Conservation (phyloP, 2,888 invertebrate genomes). For the Spodoptera picta region DNA sequence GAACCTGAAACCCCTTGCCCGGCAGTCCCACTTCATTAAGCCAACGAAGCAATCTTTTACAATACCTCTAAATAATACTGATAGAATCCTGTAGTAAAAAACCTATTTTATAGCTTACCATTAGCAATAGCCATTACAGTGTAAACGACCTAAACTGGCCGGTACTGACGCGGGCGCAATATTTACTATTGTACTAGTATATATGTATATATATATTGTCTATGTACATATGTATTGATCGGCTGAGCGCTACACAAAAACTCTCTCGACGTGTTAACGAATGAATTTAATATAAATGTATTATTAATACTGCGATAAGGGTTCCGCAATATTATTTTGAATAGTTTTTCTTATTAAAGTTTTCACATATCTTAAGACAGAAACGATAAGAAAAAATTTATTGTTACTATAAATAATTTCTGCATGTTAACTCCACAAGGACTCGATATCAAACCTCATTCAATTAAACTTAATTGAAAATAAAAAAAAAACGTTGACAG, state of each 20-base stretch:
- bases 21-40: too few species aligned
- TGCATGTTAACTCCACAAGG: too few species aligned
- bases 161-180: constrained; percentile 19
- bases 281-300: constrained; percentile 27
- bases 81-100: not conserved
- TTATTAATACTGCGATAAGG: constrained; percentile 21
- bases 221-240: constrained; percentile 9
- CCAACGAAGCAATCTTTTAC: too few species aligned
- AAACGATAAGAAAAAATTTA: too few species aligned
- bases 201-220: constrained; percentile 19
- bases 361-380: too few species aligned
- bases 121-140: not conserved
- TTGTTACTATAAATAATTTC: not conserved
- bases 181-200: constrained; percentile 34
- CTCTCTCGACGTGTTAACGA: constrained; percentile 39
- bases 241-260: constrained; percentile 42
- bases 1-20: too few species aligned
- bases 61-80: too few species aligned
- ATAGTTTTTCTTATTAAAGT: not conserved
- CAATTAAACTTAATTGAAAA: too few species aligned
- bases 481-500: too few species aligned
- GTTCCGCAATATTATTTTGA: constrained; percentile 33
- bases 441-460: too few species aligned
- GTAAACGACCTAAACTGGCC: constrained; percentile 1
- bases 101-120: constrained; percentile 8